These are phyloP conservation scores for Muscicapa comitata DNA, from an alignment of 2,797 vertebrate species.

Conservation along the genomic window DNA sequence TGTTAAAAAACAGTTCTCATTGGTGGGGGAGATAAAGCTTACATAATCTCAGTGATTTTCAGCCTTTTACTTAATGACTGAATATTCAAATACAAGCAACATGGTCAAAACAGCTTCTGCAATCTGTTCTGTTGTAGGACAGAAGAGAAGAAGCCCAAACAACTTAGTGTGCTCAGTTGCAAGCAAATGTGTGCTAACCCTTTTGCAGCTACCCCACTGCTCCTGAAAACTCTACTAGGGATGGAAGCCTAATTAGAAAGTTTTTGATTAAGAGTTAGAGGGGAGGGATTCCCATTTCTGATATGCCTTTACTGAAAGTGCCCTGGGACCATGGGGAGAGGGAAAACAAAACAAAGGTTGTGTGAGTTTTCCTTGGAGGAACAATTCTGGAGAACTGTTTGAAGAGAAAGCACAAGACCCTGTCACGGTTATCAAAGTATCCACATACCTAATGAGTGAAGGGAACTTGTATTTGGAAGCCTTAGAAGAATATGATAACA, in stretches of 20 bases:
- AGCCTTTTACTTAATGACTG: not conserved
- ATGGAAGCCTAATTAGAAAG: not conserved
- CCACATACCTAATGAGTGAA: not conserved
- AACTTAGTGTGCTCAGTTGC: not conserved
- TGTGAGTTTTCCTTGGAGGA: not conserved
- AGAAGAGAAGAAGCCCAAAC: not conserved
- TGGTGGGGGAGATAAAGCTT: not conserved
- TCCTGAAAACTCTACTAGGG: not conserved
- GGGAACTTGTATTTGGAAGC: not conserved
- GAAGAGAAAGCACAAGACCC: not conserved
- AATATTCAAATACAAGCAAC: not conserved
- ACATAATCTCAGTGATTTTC: not conserved
- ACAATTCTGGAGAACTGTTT: not conserved
- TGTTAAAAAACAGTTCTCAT: not conserved
- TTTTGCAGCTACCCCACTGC: not conserved
- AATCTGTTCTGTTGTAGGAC: not conserved
- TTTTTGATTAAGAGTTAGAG: not conserved
- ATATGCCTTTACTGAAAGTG: not conserved
- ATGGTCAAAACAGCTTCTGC: not conserved
- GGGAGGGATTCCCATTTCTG: not conserved
- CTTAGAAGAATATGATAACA: not conserved
- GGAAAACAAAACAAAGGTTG: not conserved
- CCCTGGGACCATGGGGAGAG: not conserved
- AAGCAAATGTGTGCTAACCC: not conserved
- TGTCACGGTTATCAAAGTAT: not conserved